phyloP scores from a whole-genome alignment of 2,113 vertebrate genomes.

The Barnardius zonarius region DNA sequence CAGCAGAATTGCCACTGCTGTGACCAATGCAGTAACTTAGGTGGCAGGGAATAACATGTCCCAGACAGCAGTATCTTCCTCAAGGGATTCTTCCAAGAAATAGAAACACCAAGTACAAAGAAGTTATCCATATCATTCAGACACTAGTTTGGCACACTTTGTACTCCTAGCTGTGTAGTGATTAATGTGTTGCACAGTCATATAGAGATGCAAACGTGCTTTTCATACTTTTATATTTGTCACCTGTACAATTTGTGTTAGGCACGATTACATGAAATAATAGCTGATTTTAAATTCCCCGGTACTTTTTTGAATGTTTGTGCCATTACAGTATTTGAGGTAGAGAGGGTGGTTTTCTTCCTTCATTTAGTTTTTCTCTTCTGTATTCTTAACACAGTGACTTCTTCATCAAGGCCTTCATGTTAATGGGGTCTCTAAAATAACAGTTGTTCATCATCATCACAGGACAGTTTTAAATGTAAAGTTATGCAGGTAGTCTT shows the following conservation, averaged over 20 bases:
- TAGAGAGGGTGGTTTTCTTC: not conserved
- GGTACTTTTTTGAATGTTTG: not conserved
- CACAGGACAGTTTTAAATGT: not conserved
- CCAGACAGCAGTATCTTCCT: not conserved
- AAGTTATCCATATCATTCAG: not conserved
- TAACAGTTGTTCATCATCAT: not conserved
- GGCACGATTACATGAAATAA: not conserved
- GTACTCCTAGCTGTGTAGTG: not conserved
- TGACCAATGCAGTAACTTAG: not conserved
- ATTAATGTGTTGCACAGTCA: not conserved
- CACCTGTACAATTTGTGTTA: not conserved
- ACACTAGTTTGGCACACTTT: not conserved
- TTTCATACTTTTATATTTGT: not conserved
- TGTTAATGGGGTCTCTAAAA: not conserved
- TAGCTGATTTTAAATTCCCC: not conserved
- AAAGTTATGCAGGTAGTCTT: not conserved
- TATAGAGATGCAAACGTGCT: fast-evolving
- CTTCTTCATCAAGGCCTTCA: not conserved
- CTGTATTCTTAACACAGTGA: not conserved
- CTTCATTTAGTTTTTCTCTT: not conserved
- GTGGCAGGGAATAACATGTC: not conserved
- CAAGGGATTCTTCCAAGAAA: not conserved
- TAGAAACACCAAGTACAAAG: not conserved
- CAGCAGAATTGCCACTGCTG: not conserved
- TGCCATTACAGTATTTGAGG: not conserved